Evolutionary conservation across 2,797 vertebrate species (phyloP).

Genomic region (Sebastes cheni): DNA sequence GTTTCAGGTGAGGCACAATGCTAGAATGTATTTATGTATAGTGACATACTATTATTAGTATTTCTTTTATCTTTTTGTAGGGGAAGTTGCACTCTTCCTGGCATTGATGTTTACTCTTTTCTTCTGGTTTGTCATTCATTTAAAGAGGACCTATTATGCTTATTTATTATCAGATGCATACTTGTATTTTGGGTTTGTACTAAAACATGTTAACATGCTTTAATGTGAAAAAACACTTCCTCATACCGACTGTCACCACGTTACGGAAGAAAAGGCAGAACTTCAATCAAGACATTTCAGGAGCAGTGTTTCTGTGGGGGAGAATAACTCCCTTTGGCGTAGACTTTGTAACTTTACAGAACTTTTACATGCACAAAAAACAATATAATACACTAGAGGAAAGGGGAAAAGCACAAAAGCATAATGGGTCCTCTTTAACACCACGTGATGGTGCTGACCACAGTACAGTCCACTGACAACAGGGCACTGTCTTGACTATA

Average conservation of each 20-base stretch:
- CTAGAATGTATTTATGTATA: neutral
- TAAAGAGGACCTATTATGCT: neutral
- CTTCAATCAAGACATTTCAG: neutral
- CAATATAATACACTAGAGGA: accelerated
- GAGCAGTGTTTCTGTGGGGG: neutral
- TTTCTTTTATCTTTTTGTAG: neutral
- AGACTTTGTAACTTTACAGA: neutral
- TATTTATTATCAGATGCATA: neutral
- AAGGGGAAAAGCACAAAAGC: neutral
- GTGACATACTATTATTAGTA: neutral
- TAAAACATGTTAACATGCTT: neutral
- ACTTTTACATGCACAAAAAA: neutral
- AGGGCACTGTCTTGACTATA: neutral
- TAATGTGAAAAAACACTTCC: neutral
- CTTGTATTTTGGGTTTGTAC: neutral
- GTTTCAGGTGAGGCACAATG: neutral
- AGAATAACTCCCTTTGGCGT: neutral
- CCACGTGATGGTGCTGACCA: neutral
- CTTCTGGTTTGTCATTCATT: neutral
- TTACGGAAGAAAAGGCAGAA: neutral
- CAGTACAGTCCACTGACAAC: slow-evolving; percentile 6
- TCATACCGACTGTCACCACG: neutral
- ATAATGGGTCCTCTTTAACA: neutral
- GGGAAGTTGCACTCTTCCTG: neutral
- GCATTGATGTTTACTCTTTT: neutral